phyloP scores from a whole-genome alignment of 1,140 invertebrate genomes.

The Drusus annulatus region DNA sequence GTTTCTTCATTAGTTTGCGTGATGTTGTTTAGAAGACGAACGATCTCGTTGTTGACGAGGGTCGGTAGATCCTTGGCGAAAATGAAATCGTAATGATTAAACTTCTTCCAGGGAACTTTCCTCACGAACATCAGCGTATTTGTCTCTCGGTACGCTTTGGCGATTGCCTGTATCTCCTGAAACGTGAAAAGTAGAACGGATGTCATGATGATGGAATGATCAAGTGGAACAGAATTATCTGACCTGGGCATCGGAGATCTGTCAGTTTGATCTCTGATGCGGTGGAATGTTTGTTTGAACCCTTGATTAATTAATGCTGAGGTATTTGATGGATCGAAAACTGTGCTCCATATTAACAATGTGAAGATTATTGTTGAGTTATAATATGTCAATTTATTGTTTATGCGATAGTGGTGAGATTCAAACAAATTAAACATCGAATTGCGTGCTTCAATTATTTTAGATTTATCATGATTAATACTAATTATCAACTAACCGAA shows the following conservation, averaged over 20 bases:
- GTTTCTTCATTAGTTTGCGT: neutral
- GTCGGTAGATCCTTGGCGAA: conserved; percentile 75
- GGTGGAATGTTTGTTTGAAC: conserved; percentile 59
- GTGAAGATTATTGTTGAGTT: too few species aligned
- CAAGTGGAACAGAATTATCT: neutral
- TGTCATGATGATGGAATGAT: conserved; percentile 23
- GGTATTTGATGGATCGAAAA: too few species aligned
- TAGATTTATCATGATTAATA: too few species aligned
- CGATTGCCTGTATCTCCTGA: conserved; percentile 75
- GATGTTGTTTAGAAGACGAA: conserved; percentile 16
- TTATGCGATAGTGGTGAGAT: too few species aligned
- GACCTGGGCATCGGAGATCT: too few species aligned
- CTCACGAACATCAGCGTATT: conserved; percentile 66
- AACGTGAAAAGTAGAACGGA: conserved; percentile 20
- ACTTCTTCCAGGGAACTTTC: conserved; percentile 73
- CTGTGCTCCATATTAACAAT: too few species aligned
- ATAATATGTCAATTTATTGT: too few species aligned
- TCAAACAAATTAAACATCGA: too few species aligned
- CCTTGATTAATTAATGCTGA: too few species aligned
- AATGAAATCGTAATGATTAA: conserved; percentile 82
- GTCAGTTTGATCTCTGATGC: conserved; percentile 52
- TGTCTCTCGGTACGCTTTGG: conserved; percentile 67
- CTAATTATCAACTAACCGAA: too few species aligned
- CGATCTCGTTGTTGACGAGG: conserved; percentile 70
- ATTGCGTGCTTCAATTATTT: too few species aligned